Evolutionary conservation across 2,888 invertebrate species (phyloP).

Genomic region (Sphaerophoria rueppellii): DNA sequence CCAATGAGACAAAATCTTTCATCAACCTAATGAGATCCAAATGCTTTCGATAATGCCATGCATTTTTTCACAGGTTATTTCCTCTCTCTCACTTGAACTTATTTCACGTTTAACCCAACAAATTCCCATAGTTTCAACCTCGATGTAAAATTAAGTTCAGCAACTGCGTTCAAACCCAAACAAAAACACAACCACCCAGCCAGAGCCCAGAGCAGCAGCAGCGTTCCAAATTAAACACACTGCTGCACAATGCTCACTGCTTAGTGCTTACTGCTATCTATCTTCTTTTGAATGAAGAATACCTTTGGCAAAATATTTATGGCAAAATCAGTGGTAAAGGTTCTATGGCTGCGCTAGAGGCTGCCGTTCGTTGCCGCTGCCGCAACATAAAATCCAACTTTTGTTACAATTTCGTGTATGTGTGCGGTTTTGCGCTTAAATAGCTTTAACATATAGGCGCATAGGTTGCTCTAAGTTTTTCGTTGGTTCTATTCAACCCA

Average conservation of each 20-base stretch:
- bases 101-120: not conserved
- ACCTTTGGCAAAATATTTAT: slow-evolving; percentile 68
- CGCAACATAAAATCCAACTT: slow-evolving; percentile 66
- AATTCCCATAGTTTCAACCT: slow-evolving; percentile 18
- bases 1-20: not conserved
- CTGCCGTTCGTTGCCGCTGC: slow-evolving; percentile 52
- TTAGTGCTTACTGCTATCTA: not conserved
- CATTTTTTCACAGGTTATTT: not conserved
- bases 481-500: slow-evolving; percentile 17
- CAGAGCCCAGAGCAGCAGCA: no score
- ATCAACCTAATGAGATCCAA: slow-evolving; percentile 19
- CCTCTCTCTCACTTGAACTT: not conserved
- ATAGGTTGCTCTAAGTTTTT: slow-evolving; percentile 4
- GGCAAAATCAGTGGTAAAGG: slow-evolving; percentile 70
- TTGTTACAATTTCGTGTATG: slow-evolving; percentile 56
- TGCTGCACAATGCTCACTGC: not conserved
- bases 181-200: not conserved
- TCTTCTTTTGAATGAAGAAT: slow-evolving; percentile 59
- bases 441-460: slow-evolving; percentile 47
- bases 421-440: slow-evolving; percentile 42
- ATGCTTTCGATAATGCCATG: not conserved
- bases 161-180: slow-evolving; percentile 19
- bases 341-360: slow-evolving; percentile 59
- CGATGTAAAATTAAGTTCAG: slow-evolving; percentile 50
- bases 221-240: not conserved